phyloP scores from a whole-genome alignment of 2,888 invertebrate genomes.

The Augiades crinisus region DNA sequence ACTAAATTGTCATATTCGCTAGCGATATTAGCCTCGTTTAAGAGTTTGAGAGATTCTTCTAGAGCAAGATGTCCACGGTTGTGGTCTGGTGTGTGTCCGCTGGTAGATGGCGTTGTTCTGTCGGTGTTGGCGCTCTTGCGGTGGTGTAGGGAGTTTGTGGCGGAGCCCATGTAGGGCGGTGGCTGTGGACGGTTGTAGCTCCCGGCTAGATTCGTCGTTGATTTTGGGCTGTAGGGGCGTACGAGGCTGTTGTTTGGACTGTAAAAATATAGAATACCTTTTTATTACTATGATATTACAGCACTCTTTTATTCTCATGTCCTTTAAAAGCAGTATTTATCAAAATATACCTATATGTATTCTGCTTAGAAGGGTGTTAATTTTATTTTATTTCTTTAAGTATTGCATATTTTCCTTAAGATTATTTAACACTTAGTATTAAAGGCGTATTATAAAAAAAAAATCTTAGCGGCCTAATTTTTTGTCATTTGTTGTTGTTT shows the following conservation, averaged over 20 bases:
- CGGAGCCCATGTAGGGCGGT: conserved; percentile 66
- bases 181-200: conserved; percentile 75
- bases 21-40: conserved; percentile 72
- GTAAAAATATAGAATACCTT: not conserved
- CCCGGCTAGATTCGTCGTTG: conserved; percentile 60
- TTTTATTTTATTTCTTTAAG: too few relatives aligned
- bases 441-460: too few relatives aligned
- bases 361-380: too few relatives aligned
- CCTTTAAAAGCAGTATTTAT: too few relatives aligned
- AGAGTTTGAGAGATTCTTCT: conserved; percentile 69
- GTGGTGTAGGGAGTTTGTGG: conserved; percentile 61
- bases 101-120: conserved; percentile 48
- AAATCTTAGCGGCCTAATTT: too few relatives aligned
- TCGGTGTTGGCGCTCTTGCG: conserved; percentile 50
- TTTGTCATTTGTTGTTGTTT: too few relatives aligned
- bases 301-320: too few relatives aligned
- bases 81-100: conserved; percentile 59
- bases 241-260: conserved; percentile 81
- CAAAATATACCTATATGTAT: too few relatives aligned
- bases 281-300: too few relatives aligned
- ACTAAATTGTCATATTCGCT: conserved; percentile 51
- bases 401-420: too few relatives aligned
- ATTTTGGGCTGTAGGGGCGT: conserved; percentile 75
- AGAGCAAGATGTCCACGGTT: conserved; percentile 54
- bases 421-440: too few relatives aligned